A percentile compares a stretch with the other conserved stretches of the same genome.
These are phyloP conservation scores for Pristionchus japonicus DNA, from an alignment of 2,888 invertebrate species.

Conservation along the genomic window DNA sequence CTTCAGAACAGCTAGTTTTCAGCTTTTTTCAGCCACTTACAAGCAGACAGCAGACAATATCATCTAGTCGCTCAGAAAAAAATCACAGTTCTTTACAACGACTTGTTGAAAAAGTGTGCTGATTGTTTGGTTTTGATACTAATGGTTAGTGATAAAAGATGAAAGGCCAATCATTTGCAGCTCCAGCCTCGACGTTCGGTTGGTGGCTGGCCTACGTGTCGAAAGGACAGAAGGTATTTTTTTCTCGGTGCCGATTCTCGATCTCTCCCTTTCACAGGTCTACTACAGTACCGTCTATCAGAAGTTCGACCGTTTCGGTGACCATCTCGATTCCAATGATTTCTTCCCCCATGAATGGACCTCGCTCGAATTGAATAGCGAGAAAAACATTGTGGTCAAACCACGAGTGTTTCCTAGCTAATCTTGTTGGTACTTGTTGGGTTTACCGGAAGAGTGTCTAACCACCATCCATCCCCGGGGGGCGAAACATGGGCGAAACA, in stretches of 20 bases:
- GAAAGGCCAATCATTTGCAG: not conserved
- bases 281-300: not conserved
- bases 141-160: not conserved
- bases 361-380: not conserved
- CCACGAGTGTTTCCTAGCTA: not conserved
- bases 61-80: too few relatives aligned
- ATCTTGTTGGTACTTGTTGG: too few relatives aligned
- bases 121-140: too few relatives aligned
- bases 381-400: not conserved
- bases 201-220: conserved; percentile 29
- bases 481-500: too few relatives aligned
- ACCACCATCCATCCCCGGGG: too few relatives aligned
- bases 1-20: too few relatives aligned
- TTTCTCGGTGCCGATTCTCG: not conserved
- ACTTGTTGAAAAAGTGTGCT: too few relatives aligned
- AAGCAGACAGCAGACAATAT: too few relatives aligned
- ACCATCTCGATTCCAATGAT: not conserved
- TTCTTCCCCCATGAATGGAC: conserved; percentile 29
- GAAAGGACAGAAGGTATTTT: not conserved
- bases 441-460: too few relatives aligned
- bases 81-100: too few relatives aligned
- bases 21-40: too few relatives aligned
- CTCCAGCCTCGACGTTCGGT: conserved; percentile 11
- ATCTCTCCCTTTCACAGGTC: not conserved
- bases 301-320: not conserved